Evolutionary conservation across 1,140 invertebrate species (phyloP).

Genomic region (Ooceraea biroi): DNA sequence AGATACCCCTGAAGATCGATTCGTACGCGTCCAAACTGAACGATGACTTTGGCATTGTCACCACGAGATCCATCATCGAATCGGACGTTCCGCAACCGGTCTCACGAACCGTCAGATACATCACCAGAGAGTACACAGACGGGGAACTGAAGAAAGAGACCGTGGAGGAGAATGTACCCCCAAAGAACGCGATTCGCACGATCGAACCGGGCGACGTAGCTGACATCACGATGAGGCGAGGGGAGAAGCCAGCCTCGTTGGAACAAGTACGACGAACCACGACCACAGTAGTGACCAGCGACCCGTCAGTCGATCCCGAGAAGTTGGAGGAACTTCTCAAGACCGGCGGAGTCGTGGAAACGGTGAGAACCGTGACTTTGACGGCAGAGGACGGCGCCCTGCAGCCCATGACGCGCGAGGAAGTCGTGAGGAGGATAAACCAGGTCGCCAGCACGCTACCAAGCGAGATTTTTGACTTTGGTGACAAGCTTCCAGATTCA

Average conservation of each 20-base stretch:
- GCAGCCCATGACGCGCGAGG: neutral
- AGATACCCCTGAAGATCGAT: constrained; percentile 84
- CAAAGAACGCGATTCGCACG: neutral
- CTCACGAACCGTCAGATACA: constrained; percentile 8
- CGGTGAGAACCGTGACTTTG: constrained; percentile 31
- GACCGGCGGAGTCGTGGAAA: constrained; percentile 60
- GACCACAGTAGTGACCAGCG: constrained; percentile 1
- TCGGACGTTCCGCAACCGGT: neutral
- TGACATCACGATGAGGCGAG: neutral
- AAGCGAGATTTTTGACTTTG: constrained; percentile 9
- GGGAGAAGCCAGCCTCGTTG: neutral
- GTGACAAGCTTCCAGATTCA: neutral
- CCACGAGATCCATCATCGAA: neutral
- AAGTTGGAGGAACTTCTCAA: constrained; percentile 67
- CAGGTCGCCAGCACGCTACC: neutral
- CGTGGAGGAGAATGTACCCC: constrained; percentile 4
- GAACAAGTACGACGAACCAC: constrained; percentile 1
- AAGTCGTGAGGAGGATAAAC: constrained; percentile 20
- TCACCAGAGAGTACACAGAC: constrained; percentile 24
- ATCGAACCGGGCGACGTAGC: neutral
- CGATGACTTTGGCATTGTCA: neutral
- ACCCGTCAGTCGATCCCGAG: constrained; percentile 55
- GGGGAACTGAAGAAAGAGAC: constrained; percentile 23
- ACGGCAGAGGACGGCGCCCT: neutral
- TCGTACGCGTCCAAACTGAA: constrained; percentile 24